Evolutionary conservation across 1,140 invertebrate genomes (phyloP).

Genomic region (Papilio xuthus): DNA sequence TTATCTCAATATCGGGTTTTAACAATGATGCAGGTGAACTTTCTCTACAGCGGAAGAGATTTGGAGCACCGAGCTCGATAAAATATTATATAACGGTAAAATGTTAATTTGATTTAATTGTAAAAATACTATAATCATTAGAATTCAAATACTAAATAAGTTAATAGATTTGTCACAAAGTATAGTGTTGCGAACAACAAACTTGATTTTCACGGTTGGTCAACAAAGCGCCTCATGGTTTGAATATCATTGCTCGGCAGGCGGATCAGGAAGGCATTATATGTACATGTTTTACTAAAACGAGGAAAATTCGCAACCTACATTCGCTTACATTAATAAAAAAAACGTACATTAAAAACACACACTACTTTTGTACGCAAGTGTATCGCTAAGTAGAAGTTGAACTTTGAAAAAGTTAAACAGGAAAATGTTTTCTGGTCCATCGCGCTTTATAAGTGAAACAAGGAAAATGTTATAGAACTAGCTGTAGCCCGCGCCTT

Average conservation of each 20-base stretch:
- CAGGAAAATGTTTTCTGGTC: conserved; percentile 11
- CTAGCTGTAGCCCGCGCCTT: neutral
- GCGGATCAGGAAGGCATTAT: conserved; percentile 28
- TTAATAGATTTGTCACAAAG: neutral
- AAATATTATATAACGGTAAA: neutral
- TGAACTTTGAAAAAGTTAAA: conserved; percentile 3
- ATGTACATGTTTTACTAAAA: conserved; percentile 16
- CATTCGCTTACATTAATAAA: conserved; percentile 10
- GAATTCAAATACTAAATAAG: neutral
- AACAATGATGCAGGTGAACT: conserved; percentile 25
- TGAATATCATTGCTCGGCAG: conserved; percentile 13
- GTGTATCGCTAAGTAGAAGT: neutral
- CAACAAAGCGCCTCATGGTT: conserved; percentile 16
- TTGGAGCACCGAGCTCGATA: conserved; percentile 6
- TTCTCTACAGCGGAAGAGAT: neutral
- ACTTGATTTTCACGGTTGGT: conserved; percentile 26
- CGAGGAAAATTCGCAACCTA: conserved; percentile 23
- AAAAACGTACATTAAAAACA: neutral
- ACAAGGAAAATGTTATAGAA: neutral
- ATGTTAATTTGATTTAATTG: neutral
- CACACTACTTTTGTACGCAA: conserved; percentile 1
- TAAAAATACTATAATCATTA: too few species aligned
- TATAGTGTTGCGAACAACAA: neutral
- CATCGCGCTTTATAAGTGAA: neutral
- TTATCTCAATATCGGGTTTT: conserved; percentile 25